Base-by-base conservation (phyloP, 2,888 invertebrate species). In the Lasioglossum oenotherae region DNA sequence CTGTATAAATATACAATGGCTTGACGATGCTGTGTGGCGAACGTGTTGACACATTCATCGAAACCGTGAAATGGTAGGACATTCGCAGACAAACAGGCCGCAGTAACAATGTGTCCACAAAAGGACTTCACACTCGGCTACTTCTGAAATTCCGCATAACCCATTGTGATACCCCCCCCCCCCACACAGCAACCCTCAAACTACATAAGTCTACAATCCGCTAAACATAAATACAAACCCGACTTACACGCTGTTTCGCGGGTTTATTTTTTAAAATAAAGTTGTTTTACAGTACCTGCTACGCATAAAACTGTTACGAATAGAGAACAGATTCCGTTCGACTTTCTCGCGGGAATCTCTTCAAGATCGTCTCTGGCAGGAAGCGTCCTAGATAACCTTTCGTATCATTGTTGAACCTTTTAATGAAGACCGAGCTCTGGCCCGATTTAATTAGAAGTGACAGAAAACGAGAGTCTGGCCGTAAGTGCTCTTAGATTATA, bases 31-130 rank as follows among this genome's bases (percentile, higher is more conserved):
- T 2, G 41, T n/a, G 69, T 14, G n/a, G n/a, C 0, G 4, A 38
- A 71, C n/a, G 41, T 71, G 71, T 71, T 71, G 71, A 71, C 71
- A 41, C 71, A 71, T 71, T 71, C 71, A 71, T 71, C 71, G 41
- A 38, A 38, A 71, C 71, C 71, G n/a, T 41, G 41, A 71, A 71
- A 71, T 41, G 71, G 71, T 71, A n/a, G 10, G 41, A 71, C 41
- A 71, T 41, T 14, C n/a, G 38, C 5, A 41, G 41, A n/a, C 71
- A 71, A 71, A n/a, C 71, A 41, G 14, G 23, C 41, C 41, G 10
- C 38, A 10, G 71, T n/a, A 41, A 41, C 41, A 41, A 14, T n/a
- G 71, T 71, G 41, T 41, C 41, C 71, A 71, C 69, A 69, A 38
- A 71, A 38, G 41, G 71, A 41, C 38, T n/a, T 71, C 38, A 38